Conservation (phyloP, 2,888 invertebrate genomes). For the Hylaea fasciaria region DNA sequence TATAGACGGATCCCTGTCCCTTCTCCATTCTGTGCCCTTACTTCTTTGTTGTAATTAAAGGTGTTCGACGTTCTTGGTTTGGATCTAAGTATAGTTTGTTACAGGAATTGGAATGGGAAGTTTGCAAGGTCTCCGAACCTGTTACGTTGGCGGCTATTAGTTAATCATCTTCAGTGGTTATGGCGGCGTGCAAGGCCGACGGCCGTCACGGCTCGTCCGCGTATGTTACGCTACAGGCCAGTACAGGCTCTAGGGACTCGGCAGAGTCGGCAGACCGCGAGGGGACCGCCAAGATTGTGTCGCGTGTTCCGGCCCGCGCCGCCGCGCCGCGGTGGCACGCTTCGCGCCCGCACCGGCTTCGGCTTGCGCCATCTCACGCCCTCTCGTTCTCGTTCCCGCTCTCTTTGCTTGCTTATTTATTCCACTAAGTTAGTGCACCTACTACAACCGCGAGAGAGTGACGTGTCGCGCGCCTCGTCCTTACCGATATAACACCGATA, state of each 20-base stretch:
- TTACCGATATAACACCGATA: constrained; percentile 41
- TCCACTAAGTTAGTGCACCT: constrained; percentile 59
- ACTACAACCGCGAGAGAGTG: constrained; percentile 66
- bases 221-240: constrained; percentile 4
- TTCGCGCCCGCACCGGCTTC: not conserved
- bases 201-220: constrained; percentile 30
- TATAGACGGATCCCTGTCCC: no score
- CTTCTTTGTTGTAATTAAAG: no score
- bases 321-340: not conserved
- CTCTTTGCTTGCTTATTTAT: constrained; percentile 56
- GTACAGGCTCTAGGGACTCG: not conserved
- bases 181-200: constrained; percentile 28
- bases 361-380: constrained; percentile 53
- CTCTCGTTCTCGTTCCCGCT: constrained; percentile 73
- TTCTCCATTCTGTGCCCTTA: no score
- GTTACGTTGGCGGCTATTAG: constrained; percentile 34
- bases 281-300: not conserved
- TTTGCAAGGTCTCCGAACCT: constrained; percentile 36
- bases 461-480: constrained; percentile 62
- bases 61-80: constrained; percentile 2
- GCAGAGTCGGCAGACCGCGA: not conserved
- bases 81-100: constrained; percentile 8
- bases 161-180: constrained; percentile 40
- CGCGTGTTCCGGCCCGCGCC: not conserved
- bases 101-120: constrained; percentile 28